phyloP scores from a whole-genome alignment of 2,797 vertebrate genomes.

The Martes flavigula region DNA sequence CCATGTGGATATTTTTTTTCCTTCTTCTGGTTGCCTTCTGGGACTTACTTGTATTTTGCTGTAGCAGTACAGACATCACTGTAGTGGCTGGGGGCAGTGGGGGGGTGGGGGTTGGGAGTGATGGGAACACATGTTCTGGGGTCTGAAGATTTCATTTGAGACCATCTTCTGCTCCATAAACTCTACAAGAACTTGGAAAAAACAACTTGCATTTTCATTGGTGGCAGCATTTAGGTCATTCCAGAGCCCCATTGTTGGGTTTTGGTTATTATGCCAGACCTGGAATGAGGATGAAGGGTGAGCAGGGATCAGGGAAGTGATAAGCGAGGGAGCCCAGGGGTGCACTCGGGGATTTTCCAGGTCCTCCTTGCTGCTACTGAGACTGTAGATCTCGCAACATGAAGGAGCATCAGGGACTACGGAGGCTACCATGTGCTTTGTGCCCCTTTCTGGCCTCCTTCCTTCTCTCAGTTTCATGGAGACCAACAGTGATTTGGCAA shows the following conservation, averaged over 20 bases:
- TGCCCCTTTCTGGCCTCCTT: not conserved
- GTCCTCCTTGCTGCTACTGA: not conserved
- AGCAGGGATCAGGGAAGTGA: not conserved
- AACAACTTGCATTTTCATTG: not conserved
- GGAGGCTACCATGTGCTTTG: not conserved
- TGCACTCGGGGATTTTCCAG: not conserved
- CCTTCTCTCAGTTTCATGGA: not conserved
- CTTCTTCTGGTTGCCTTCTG: not conserved
- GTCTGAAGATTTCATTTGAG: not conserved
- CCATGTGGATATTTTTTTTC: not conserved
- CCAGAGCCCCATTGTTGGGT: not conserved
- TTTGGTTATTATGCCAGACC: not conserved
- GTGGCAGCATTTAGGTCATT: not conserved
- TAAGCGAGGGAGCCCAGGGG: not conserved
- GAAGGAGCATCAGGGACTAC: not conserved
- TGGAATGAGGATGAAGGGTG: not conserved
- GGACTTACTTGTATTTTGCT: not conserved
- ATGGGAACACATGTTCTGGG: not conserved
- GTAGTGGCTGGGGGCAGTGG: rapidly evolving
- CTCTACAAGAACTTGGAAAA: not conserved
- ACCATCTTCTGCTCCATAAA: not conserved
- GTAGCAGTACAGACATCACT: not conserved
- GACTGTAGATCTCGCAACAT: not conserved
- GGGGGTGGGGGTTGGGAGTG: rapidly evolving
- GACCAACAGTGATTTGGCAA: not conserved